Conservation (phyloP, 1,140 invertebrate species). For the Hormaphis cornu region DNA sequence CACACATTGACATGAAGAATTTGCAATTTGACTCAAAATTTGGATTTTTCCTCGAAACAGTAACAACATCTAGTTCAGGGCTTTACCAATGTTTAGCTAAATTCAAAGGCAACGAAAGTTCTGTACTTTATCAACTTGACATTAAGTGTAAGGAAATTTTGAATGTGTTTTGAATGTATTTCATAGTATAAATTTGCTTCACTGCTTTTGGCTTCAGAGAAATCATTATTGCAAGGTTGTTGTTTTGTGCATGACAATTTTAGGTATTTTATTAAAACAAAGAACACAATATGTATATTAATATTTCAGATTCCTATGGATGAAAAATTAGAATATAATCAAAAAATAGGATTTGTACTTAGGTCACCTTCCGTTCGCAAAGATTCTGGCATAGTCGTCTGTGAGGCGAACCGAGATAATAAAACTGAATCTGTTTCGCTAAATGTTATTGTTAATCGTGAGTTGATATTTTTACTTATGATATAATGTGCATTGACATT, state of each 20-base stretch:
- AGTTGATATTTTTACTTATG: slow-evolving; percentile 23
- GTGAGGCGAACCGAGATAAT: slow-evolving; percentile 1
- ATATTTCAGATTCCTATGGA: slow-evolving; percentile 5
- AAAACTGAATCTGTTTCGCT: not conserved
- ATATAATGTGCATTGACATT: not conserved
- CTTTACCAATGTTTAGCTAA: not conserved
- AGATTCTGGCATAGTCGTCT: slow-evolving; percentile 4
- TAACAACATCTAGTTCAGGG: slow-evolving; percentile 3
- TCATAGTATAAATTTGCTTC: not conserved
- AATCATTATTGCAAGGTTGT: not conserved
- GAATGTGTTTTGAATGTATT: not conserved
- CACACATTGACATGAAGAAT: not conserved
- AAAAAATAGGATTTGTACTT: slow-evolving; percentile 10
- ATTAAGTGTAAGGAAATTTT: slow-evolving; percentile 21
- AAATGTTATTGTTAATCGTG: slow-evolving; percentile 24
- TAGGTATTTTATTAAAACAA: too few species aligned
- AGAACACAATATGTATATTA: slow-evolving; percentile 3
- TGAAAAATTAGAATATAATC: slow-evolving; percentile 17
- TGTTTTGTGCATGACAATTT: not conserved
- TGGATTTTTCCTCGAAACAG: slow-evolving; percentile 5
- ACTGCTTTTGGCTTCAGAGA: not conserved
- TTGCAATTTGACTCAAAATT: slow-evolving; percentile 10
- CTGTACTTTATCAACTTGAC: not conserved
- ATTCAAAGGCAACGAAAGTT: not conserved
- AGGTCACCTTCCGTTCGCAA: not conserved